Evolutionary conservation across 2,888 invertebrate species (phyloP).

Genomic region (Agrenia bidenticulata): DNA sequence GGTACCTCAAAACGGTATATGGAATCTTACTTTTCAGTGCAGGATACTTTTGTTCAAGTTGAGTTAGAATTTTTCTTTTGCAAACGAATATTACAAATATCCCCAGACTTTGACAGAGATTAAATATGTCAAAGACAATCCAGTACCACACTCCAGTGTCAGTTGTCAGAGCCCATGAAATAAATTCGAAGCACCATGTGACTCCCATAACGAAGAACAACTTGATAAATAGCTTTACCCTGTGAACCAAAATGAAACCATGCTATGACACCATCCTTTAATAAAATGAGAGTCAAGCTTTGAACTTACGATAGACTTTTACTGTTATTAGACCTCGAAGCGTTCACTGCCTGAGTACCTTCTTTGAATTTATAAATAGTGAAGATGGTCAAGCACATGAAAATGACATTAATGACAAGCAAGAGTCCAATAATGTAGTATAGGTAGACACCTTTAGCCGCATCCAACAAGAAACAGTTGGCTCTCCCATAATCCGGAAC

Average conservation of each 20-base stretch:
- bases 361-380: constrained; percentile 42
- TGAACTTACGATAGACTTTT: constrained; percentile 18
- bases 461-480: constrained; percentile 38
- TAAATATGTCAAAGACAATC: constrained; percentile 43
- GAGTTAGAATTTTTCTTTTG: constrained; percentile 47
- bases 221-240: constrained; percentile 46
- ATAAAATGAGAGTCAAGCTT: background rate
- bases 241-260: constrained; percentile 10
- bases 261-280: background rate
- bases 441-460: constrained; percentile 44
- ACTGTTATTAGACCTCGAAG: constrained; percentile 17
- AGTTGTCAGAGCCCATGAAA: constrained; percentile 31
- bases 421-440: constrained; percentile 47
- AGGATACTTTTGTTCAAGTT: constrained; percentile 46
- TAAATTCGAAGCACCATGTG: constrained; percentile 46
- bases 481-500: constrained; percentile 47
- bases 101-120: constrained; percentile 43
- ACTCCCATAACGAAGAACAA: constrained; percentile 50
- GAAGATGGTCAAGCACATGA: constrained; percentile 37
- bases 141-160: constrained; percentile 31
- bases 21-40: constrained; percentile 28
- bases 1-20: background rate
- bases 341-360: constrained; percentile 24
- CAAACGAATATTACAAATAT: constrained; percentile 52
- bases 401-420: constrained; percentile 38